Evolutionary conservation across 2,888 invertebrate genomes (phyloP), one percentile per base, ranked within the genome.

Genomic region (Volucella inflata): DNA sequence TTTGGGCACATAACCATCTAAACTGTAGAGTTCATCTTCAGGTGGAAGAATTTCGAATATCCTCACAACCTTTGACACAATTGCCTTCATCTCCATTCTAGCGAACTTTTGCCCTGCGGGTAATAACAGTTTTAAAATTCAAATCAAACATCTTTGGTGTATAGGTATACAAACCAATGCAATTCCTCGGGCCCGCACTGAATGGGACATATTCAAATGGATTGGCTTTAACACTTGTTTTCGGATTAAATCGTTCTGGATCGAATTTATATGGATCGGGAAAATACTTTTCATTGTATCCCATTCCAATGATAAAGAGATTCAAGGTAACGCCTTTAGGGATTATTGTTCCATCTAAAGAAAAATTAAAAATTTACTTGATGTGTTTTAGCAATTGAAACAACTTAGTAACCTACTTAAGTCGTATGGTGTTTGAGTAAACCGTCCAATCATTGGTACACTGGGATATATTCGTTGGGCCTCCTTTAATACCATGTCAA

Each of bases 101-200:
- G 92, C 93, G 89, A 92, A 93, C 88, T 93, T 93, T 89, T 93
- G 93, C 16, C 93, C 92, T 88, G 9, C 21, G 53, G 67, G 53
- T 8, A 59, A 42, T 12, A 46, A 64, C 16, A 17, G 1, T 21
- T 10, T 36, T 88, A 76, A 65, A 87, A 65, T 55, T 71, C 87
- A 83, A 74, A 80, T 16, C 42, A 30, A 0, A 6, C 21, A 53
- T 21, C 38, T 14, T 76, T 62, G 21, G 10, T n/a, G n/a, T n/a
- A n/a, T 51, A 38, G 21, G 3, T 10, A 44, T 12, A 38, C 78
- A 42, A 51, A 70, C 91, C 91, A 79, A 94, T 94, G 87, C 94
- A 94, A 88, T 95, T 95, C 53, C 95, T 93, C 0, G 94, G 94
- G 0, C 95, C 95, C 9, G 95, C 95, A 88, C 95, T 95, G 77